Evolutionary conservation across 1,140 invertebrate genomes (phyloP).

Genomic region (Mycetomoellerius zeteki): DNA sequence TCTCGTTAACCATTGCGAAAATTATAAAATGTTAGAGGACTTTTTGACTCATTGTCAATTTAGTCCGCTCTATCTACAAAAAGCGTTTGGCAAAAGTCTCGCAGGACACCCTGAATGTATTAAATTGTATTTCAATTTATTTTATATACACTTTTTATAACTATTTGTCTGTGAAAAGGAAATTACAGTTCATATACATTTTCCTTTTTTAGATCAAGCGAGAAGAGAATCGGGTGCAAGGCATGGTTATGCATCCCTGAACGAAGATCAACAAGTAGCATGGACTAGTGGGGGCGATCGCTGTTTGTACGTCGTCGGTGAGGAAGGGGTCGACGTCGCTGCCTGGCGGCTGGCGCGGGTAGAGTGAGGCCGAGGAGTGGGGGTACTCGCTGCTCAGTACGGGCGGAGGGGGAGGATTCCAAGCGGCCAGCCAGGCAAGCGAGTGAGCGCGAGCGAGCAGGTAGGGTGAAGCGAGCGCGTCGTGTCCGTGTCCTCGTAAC

Average conservation of each 20-base stretch:
- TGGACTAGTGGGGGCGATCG: slow-evolving; percentile 56
- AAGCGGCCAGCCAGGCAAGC: slow-evolving; percentile 4
- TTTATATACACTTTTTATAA: not conserved
- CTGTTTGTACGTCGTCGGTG: slow-evolving; percentile 72
- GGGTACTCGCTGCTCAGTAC: no score
- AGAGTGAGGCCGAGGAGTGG: slow-evolving; percentile 33
- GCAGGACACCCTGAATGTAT: no score
- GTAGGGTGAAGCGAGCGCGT: slow-evolving; percentile 68
- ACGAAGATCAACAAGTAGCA: slow-evolving; percentile 80
- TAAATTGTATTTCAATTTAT: not conserved
- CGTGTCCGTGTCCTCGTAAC: slow-evolving; percentile 53
- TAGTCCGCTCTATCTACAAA: no score
- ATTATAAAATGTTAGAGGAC: no score
- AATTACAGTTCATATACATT: not conserved
- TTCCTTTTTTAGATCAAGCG: not conserved
- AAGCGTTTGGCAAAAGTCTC: no score
- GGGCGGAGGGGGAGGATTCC: slow-evolving; percentile 28
- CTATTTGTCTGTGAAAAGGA: not conserved
- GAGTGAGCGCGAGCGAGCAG: slow-evolving; percentile 24
- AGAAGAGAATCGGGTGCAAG: not conserved
- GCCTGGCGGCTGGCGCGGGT: slow-evolving; percentile 39
- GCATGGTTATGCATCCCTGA: slow-evolving; percentile 64
- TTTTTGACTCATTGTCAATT: no score
- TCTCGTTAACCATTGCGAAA: no score
- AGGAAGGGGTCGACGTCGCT: slow-evolving; percentile 51